A percentile compares a stretch with the other conserved stretches of the same genome.
Conservation (phyloP, 1,140 invertebrate species). For the Cephus cinctus region DNA sequence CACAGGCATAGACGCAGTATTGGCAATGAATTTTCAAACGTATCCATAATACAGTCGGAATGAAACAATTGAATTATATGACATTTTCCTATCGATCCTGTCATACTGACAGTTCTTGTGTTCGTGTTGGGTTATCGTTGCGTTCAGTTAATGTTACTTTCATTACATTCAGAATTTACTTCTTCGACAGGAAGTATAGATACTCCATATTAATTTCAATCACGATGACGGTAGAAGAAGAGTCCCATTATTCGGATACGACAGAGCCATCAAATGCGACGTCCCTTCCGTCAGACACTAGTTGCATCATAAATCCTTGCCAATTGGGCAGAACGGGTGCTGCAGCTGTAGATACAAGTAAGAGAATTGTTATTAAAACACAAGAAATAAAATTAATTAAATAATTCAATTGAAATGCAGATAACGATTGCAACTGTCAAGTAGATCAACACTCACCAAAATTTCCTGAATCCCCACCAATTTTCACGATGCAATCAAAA, state of each 20-base stretch:
- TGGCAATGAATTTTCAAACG: no score
- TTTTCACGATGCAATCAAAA: conserved; percentile 3
- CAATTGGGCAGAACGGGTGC: neutral
- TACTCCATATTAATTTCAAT: conserved; percentile 19
- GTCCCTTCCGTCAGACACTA: conserved; percentile 25
- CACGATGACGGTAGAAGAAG: conserved; percentile 28
- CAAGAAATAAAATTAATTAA: no score
- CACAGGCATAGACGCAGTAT: no score
- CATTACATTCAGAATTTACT: no score
- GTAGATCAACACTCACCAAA: conserved; percentile 6
- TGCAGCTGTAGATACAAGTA: neutral
- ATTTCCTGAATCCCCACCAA: conserved; percentile 7
- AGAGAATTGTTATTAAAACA: neutral
- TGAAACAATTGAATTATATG: no score
- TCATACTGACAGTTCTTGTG: no score
- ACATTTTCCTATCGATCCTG: no score
- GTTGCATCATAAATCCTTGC: conserved; percentile 4
- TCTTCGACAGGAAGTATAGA: no score
- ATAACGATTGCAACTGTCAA: conserved; percentile 6
- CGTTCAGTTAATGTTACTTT: no score
- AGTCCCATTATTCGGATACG: conserved; percentile 28
- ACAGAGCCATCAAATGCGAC: conserved; percentile 34
- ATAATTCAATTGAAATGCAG: neutral
- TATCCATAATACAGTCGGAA: no score
- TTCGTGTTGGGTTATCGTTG: no score